Evolutionary conservation across 2,113 vertebrate genomes (phyloP).

Genomic region (Typhlomys cinereus): DNA sequence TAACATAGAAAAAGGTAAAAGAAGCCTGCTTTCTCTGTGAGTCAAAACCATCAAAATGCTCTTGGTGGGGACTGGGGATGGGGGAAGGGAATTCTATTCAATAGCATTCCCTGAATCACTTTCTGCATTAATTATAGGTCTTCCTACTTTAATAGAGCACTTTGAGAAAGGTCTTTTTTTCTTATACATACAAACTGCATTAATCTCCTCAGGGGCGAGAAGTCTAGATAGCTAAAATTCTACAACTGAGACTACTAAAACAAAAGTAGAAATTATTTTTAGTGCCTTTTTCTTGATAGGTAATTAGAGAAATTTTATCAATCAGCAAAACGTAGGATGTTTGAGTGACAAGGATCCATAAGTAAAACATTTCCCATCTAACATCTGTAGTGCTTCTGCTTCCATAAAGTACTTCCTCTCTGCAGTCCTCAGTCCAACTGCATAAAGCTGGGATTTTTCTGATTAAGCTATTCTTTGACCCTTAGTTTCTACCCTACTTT

Average conservation of each 20-base stretch:
- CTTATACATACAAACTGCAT: slow-evolving; percentile 56
- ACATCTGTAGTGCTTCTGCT: slow-evolving; percentile 42
- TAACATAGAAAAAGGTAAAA: slow-evolving; percentile 38
- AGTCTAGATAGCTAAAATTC: slow-evolving; percentile 19
- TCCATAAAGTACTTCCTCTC: slow-evolving; percentile 38
- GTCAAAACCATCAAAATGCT: not conserved
- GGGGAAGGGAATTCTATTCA: slow-evolving; percentile 1
- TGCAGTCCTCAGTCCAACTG: slow-evolving; percentile 39
- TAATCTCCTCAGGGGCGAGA: slow-evolving; percentile 18
- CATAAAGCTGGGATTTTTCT: slow-evolving; percentile 64
- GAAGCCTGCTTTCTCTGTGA: slow-evolving; percentile 5
- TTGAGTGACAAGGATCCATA: slow-evolving; percentile 48
- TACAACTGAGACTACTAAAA: slow-evolving; percentile 50
- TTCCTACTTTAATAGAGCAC: slow-evolving; percentile 36
- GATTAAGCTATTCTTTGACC: slow-evolving; percentile 70
- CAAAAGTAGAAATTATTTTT: slow-evolving; percentile 30
- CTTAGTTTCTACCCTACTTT: slow-evolving; percentile 51
- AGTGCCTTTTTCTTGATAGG: slow-evolving; percentile 23
- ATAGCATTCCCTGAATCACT: slow-evolving; percentile 56
- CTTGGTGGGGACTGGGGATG: not conserved
- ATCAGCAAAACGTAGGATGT: slow-evolving; percentile 49
- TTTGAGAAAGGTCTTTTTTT: slow-evolving; percentile 53
- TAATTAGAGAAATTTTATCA: slow-evolving; percentile 58
- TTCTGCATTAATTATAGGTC: slow-evolving; percentile 55
- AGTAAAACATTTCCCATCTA: slow-evolving; percentile 57